These are phyloP conservation scores for Calephelis nemesis DNA, from an alignment of 1,140 invertebrate species.

Conservation along the genomic window DNA sequence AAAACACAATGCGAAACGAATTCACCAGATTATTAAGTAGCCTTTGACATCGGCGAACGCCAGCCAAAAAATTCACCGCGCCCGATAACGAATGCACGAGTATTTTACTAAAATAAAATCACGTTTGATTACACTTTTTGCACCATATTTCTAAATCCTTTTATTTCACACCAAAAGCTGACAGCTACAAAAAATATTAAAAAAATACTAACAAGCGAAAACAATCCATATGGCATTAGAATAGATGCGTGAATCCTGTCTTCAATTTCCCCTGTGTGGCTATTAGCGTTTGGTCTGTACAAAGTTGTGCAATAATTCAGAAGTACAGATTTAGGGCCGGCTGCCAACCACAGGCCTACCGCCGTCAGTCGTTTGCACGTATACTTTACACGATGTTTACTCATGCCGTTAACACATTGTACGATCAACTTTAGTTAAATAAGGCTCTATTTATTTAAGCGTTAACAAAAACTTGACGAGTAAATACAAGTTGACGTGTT, in stretches of 20 bases:
- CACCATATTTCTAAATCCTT: conserved; percentile 15
- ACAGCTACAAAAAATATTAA: conserved; percentile 10
- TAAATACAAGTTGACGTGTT: too few species aligned
- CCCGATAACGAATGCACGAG: conserved; percentile 10
- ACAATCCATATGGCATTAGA: background rate
- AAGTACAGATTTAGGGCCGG: conserved; percentile 27
- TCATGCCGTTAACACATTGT: conserved; percentile 19
- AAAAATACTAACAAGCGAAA: conserved; percentile 15
- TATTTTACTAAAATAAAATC: conserved; percentile 15
- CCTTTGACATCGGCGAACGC: conserved; percentile 6
- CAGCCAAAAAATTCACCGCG: conserved; percentile 10
- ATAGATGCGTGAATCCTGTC: conserved; percentile 19
- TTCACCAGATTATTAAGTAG: conserved; percentile 1
- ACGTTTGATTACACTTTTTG: conserved; percentile 8
- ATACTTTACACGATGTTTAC: conserved; percentile 27
- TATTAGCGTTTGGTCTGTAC: conserved; percentile 24
- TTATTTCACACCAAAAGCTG: conserved; percentile 18
- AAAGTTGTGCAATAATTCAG: conserved; percentile 28
- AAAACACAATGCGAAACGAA: conserved; percentile 4
- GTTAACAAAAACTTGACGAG: too few species aligned
- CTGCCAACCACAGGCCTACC: conserved; percentile 23
- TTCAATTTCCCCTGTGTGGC: conserved; percentile 17
- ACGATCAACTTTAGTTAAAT: conserved; percentile 12
- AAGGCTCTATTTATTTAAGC: background rate
- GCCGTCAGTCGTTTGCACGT: conserved; percentile 28